Base-by-base conservation (phyloP, 2,888 invertebrate species). In the Lepidocyrtinus sp. region DNA sequence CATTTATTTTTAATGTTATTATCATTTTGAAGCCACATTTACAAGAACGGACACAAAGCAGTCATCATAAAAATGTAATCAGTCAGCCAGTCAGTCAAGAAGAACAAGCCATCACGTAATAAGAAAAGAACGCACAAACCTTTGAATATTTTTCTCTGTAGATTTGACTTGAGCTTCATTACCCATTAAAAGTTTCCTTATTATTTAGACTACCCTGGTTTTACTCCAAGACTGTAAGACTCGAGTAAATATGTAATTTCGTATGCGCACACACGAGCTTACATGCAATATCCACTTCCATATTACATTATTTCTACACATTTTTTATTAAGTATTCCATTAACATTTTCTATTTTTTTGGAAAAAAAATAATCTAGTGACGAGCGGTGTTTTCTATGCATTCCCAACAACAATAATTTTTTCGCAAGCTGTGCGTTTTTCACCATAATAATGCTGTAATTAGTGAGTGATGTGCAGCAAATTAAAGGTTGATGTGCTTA, bases 1-100 rank as follows among this genome's bases (percentile, higher is more conserved):
- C 76, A 71, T 76, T 76, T 76, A 76, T 76, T 76, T 76, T 75
- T 69, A 73, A 75, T 75, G 69, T 63, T 69, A 75, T 69, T 69
- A 75, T 75, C 75, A 69, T 75, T 75, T 36, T 36, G 5, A 36
- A 36, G 36, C 36, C 36, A 36, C 36, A 36, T 36, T 36, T 36
- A 36, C 36, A 36, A 36, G 36, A 36, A 36, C 36, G 36, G 36
- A 36, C 36, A 36, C 36, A 36, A 36, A 36, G 36, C 36, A 36
- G 36, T 36, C 36, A 73, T 78, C 78, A 78, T 78, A 73, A 78
- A 73, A 65, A 68, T 61, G 78, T 68, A 73, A 78, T 78, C 78
- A 78, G 77, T 77, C 77, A 77, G 73, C 46, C 78, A 73, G 64
- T 36, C 36, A 36, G 68, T 68, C 71, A 70, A 64, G 64, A 26